Evolutionary conservation across 2,797 vertebrate species (phyloP).

Genomic region (Sebastes itinus): DNA sequence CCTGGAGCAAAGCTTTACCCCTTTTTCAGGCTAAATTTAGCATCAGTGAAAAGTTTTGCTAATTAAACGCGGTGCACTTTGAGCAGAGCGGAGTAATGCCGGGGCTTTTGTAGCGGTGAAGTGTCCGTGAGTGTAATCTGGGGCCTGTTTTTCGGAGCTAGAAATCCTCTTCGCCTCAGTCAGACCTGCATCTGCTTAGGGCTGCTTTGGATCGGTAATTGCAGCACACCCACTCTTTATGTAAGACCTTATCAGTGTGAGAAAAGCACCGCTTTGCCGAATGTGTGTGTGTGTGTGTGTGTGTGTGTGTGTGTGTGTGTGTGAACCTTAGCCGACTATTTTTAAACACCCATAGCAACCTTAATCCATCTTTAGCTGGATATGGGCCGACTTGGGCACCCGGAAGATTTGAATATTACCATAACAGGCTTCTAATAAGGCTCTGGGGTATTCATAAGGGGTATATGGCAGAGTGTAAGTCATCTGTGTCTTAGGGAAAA

Average conservation of each 20-base stretch:
- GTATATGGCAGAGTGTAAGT: conserved; percentile 15
- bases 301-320: conserved; percentile 17
- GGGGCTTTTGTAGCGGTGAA: conserved; percentile 36
- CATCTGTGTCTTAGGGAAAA: conserved; percentile 37
- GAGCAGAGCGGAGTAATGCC: conserved; percentile 16
- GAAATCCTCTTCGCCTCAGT: conserved; percentile 40
- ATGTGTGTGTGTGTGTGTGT: conserved; percentile 1
- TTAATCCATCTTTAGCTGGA: conserved; percentile 79
- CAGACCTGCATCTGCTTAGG: conserved; percentile 55
- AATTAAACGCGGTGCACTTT: conserved; percentile 32
- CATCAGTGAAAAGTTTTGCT: conserved; percentile 39
- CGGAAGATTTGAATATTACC: conserved; percentile 75
- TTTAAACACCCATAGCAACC: conserved; percentile 78
- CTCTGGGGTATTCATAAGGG: conserved; percentile 69
- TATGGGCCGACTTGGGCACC: conserved; percentile 58
- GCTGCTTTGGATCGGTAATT: conserved; percentile 64
- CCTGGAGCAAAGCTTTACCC: conserved; percentile 19
- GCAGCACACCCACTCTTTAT: conserved; percentile 75
- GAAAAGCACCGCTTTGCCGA: conserved; percentile 59
- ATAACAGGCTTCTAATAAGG: conserved; percentile 76
- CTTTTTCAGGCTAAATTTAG: conserved; percentile 32
- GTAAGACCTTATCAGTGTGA: conserved; percentile 73
- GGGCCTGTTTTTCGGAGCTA: conserved; percentile 21
- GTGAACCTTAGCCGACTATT: conserved; percentile 66
- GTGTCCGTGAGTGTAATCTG: conserved; percentile 48